phyloP scores from a whole-genome alignment of 2,797 vertebrate species.

The Microchirus variegatus region DNA sequence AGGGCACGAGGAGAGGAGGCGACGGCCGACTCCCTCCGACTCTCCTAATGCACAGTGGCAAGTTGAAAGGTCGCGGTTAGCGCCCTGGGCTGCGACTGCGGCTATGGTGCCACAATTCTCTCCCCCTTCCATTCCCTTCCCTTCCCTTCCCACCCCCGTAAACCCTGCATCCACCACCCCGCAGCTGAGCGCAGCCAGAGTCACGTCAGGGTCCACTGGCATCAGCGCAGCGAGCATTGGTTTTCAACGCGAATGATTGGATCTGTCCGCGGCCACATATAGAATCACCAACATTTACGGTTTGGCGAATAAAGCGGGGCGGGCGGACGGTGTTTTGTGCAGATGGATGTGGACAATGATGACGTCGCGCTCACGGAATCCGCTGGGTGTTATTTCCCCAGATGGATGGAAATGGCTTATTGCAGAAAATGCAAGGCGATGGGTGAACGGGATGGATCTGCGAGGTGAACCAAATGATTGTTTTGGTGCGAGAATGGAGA shows the following conservation, averaged over 20 bases:
- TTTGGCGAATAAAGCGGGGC: conserved; percentile 51
- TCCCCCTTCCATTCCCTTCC: neutral
- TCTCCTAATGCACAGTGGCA: conserved; percentile 64
- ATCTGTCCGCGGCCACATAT: conserved; percentile 30
- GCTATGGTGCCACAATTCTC: conserved; percentile 40
- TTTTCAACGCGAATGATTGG: conserved; percentile 26
- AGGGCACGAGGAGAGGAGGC: conserved; percentile 12
- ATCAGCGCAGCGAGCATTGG: conserved; percentile 21
- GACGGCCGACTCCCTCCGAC: conserved; percentile 34
- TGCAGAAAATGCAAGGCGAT: conserved; percentile 27
- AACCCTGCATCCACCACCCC: conserved; percentile 29
- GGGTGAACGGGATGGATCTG: conserved; percentile 32
- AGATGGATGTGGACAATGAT: conserved; percentile 52
- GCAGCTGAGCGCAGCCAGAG: conserved; percentile 35
- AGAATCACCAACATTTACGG: conserved; percentile 18
- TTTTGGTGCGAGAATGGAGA: conserved; percentile 17
- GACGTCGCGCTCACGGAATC: conserved; percentile 14
- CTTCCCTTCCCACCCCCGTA: conserved; percentile 1
- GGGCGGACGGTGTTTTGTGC: conserved; percentile 29
- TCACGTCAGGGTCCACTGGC: conserved; percentile 25
- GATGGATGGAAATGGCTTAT: conserved; percentile 46
- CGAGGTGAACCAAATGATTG: conserved; percentile 19
- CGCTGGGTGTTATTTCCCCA: conserved; percentile 11
- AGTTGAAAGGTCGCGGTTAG: conserved; percentile 60
- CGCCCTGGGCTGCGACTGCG: conserved; percentile 32